Conservation (phyloP, 2,113 vertebrate genomes). For the Myotis brandtii region DNA sequence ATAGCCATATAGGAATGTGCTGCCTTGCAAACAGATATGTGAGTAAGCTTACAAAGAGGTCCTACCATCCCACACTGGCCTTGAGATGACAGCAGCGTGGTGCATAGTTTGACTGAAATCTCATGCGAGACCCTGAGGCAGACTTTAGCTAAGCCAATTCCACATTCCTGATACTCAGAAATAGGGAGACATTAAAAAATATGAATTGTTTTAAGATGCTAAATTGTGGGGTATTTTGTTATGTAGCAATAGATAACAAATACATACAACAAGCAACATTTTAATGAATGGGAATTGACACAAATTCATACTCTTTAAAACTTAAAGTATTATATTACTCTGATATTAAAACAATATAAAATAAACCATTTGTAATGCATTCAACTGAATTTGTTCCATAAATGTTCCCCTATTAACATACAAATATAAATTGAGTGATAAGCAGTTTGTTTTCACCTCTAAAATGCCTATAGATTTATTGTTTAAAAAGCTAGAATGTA, state of each 20-base stretch:
- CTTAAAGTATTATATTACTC: background rate
- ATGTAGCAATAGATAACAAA: background rate
- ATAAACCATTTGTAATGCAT: constrained; percentile 9
- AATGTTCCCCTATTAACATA: background rate
- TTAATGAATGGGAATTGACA: background rate
- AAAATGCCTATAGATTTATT: background rate
- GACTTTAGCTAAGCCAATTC: background rate
- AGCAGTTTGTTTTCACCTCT: background rate
- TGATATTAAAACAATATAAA: background rate
- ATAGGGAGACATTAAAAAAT: background rate
- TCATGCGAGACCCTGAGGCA: background rate
- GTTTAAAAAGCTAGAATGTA: background rate
- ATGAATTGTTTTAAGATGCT: background rate
- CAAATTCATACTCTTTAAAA: background rate
- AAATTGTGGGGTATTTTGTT: background rate
- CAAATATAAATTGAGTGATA: background rate
- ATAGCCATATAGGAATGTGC: background rate
- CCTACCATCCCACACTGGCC: background rate
- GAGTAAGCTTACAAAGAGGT: background rate
- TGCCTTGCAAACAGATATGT: background rate
- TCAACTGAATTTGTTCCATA: background rate
- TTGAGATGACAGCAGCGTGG: background rate
- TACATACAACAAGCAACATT: background rate
- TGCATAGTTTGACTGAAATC: background rate
- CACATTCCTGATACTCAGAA: background rate